Evolutionary conservation across 2,113 vertebrate genomes (phyloP).

Genomic region (Dermatemys mawii): DNA sequence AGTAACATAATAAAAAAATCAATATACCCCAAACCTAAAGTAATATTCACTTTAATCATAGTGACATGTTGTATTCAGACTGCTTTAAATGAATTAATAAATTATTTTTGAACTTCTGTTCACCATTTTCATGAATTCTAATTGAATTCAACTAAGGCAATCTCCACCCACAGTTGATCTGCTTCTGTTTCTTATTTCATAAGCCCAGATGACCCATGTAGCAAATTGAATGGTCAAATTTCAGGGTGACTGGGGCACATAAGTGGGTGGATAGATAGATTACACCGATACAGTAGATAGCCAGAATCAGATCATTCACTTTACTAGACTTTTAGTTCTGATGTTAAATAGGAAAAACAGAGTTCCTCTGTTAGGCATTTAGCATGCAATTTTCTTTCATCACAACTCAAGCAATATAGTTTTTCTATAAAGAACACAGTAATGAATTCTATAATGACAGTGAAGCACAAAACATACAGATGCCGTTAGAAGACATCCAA

Average conservation of each 20-base stretch:
- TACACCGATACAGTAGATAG: not conserved
- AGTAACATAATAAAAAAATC: constrained; percentile 31
- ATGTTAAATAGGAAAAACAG: constrained; percentile 4
- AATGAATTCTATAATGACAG: constrained; percentile 54
- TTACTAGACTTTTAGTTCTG: constrained; percentile 35
- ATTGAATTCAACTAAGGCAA: constrained; percentile 42
- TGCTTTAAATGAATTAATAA: constrained; percentile 62
- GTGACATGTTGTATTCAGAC: constrained; percentile 14
- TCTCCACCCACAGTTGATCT: constrained; percentile 42
- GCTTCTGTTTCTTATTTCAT: constrained; percentile 2
- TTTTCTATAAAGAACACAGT: constrained; percentile 52
- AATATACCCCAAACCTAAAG: constrained; percentile 7
- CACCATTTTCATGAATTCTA: constrained; percentile 38
- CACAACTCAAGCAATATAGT: constrained; percentile 28
- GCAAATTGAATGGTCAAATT: not conserved
- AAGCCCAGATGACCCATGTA: not conserved
- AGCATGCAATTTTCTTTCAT: constrained; percentile 53
- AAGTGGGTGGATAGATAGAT: not conserved
- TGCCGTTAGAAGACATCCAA: constrained; percentile 60
- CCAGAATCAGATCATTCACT: not conserved
- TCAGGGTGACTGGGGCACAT: not conserved
- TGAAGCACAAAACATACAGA: constrained; percentile 68
- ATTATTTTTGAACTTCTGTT: constrained; percentile 57
- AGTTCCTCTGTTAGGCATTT: constrained; percentile 46
- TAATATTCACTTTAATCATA: not conserved